phyloP scores from a whole-genome alignment of 2,888 invertebrate genomes.

The Anaspis maculata region DNA sequence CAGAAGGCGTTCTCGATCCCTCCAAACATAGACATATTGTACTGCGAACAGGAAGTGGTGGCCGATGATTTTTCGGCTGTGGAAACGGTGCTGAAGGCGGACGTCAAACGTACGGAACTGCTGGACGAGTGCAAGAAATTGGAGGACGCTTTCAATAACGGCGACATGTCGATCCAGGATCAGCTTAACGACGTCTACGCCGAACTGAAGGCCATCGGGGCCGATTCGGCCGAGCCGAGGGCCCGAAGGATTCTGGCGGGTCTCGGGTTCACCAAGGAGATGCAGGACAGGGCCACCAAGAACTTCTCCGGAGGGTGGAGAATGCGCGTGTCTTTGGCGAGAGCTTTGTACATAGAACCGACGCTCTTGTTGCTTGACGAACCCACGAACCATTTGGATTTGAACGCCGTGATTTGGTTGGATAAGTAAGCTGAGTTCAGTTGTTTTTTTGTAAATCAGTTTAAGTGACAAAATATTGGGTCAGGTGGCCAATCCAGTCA shows the following conservation, averaged over 20 bases:
- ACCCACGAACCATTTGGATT: constrained; percentile 98
- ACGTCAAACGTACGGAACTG: constrained; percentile 77
- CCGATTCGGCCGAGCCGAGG: constrained; percentile 95
- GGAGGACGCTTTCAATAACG: constrained; percentile 65
- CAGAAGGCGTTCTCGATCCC: constrained; percentile 88
- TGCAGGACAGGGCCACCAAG: constrained; percentile 77
- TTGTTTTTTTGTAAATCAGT: not conserved
- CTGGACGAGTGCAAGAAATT: constrained; percentile 76
- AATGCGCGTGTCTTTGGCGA: constrained; percentile 95
- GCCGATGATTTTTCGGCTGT: constrained; percentile 92
- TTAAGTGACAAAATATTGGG: not conserved
- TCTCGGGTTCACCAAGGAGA: constrained; percentile 83
- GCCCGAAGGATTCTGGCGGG: constrained; percentile 95
- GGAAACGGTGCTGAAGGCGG: constrained; percentile 86
- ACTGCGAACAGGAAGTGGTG: constrained; percentile 97
- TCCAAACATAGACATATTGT: constrained; percentile 88
- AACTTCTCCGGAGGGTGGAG: constrained; percentile 95
- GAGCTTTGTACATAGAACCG: constrained; percentile 95
- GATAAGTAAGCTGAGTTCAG: constrained; percentile 72
- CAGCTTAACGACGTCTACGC: constrained; percentile 87
- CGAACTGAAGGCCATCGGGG: constrained; percentile 91
- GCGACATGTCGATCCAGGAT: constrained; percentile 65
- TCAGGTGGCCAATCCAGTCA: too few relatives aligned
- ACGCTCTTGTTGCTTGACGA: constrained; percentile 95
- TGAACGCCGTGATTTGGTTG: constrained; percentile 99